Percentiles rank a stretch among this genome's conserved stretches.
phyloP scores from a whole-genome alignment of 1,140 invertebrate species.

The Episyrphus balteatus region DNA sequence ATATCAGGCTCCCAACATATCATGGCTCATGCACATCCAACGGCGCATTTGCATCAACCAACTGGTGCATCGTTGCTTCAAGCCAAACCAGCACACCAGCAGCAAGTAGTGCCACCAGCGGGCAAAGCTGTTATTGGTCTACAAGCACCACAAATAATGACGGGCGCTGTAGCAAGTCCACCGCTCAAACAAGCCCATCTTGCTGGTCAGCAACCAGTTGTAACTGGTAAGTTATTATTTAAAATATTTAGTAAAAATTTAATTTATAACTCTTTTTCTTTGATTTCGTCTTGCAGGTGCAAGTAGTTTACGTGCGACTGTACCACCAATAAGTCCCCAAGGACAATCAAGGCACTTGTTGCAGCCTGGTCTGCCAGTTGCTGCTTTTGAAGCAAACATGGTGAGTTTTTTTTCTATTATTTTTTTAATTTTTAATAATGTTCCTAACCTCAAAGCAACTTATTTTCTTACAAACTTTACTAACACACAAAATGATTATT shows the following conservation, averaged over 20 bases:
- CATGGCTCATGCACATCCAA: conserved; percentile 23
- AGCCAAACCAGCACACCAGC: conserved; percentile 13
- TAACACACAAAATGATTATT: not conserved
- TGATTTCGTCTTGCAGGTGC: conserved; percentile 19
- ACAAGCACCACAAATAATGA: conserved; percentile 38
- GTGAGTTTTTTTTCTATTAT: conserved; percentile 45
- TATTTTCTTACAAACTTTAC: not conserved
- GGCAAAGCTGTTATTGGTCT: conserved; percentile 26
- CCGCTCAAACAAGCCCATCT: conserved; percentile 45
- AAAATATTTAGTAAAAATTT: not conserved
- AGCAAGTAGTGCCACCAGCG: conserved; percentile 9
- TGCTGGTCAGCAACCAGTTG: conserved; percentile 37
- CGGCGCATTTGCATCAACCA: conserved; percentile 21
- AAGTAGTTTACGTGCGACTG: conserved; percentile 44
- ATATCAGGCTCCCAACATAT: conserved; percentile 13
- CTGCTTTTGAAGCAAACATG: conserved; percentile 53
- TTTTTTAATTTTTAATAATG: not conserved
- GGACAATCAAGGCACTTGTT: conserved; percentile 44
- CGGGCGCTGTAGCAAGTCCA: conserved; percentile 45
- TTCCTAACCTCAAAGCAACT: not conserved
- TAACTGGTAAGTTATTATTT: conserved; percentile 27
- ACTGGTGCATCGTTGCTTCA: conserved; percentile 6
- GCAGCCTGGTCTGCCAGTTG: conserved; percentile 44
- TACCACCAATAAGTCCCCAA: conserved; percentile 48
- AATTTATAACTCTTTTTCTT: not conserved